phyloP scores from a whole-genome alignment of 2,797 vertebrate genomes.

The Ispidina picta region DNA sequence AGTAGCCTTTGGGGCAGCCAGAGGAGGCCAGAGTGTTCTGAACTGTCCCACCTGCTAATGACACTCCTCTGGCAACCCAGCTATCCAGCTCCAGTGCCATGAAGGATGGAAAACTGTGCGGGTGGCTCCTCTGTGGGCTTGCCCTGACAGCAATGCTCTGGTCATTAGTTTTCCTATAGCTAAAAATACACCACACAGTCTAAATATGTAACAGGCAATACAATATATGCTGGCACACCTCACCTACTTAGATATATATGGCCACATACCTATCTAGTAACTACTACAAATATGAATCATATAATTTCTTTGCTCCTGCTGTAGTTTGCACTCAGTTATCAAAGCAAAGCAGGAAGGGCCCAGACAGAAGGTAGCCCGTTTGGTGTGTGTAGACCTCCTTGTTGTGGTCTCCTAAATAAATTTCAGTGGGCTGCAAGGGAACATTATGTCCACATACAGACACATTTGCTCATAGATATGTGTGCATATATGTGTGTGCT shows the following conservation, averaged over 20 bases:
- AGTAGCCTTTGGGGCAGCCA: neutral
- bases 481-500: neutral
- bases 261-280: neutral
- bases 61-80: neutral
- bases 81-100: neutral
- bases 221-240: neutral
- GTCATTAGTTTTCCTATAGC: neutral
- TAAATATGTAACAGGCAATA: neutral
- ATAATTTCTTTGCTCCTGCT: neutral
- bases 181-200: constrained; percentile 15
- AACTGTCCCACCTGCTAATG: neutral
- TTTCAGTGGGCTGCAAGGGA: neutral
- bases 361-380: neutral
- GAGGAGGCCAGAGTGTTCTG: neutral
- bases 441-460: neutral
- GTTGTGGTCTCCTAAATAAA: neutral
- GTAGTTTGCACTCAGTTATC: neutral
- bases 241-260: neutral
- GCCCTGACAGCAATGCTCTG: neutral
- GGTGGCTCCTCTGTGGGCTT: neutral
- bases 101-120: neutral
- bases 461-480: neutral
- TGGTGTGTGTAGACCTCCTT: neutral
- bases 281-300: neutral
- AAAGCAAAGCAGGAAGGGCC: constrained; percentile 11